Evolutionary conservation across 2,797 vertebrate genomes (phyloP), one percentile per base, ranked within the genome.

Genomic region (Melanotaenia maccullochi): DNA sequence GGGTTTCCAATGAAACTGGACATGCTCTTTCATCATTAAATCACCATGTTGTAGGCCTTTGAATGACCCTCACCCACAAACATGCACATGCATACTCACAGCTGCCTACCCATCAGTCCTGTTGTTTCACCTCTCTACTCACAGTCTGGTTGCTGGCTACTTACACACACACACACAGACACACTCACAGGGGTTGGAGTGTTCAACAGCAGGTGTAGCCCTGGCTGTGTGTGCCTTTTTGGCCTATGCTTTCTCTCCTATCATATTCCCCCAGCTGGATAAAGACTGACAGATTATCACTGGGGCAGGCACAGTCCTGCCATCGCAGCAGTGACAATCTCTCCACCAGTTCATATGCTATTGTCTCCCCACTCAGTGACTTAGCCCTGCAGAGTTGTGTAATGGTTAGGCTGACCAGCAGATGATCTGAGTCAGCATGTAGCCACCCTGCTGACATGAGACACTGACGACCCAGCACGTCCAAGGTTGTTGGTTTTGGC

Each of bases 1-100:
- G 64, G 59, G 52, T 56, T 44, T 88, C 84, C 84, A 79, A 68
- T 86, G 87, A 87, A 87, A 84, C 78, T 69, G 52, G 87, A 92
- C 90, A 85, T 84, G 87, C 79, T 90, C 84, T 93, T 93, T 91
- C 82, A 90, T 93, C 87, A 90, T 93, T 90, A 91, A 91, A 92
- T 93, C 90, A 90, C 81, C 74, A 75, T 82, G 75, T 91, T 91
- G 89, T 91, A 78, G 82, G 83, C 84, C 71, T 82, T 68, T 44
- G 54, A 89, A 90, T 90, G 85, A 89, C 89, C 87, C 81, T 73
- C 76, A 78, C 79, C 69, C 60, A 70, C 86, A 72, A 80, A 56
- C 25, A 33, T 63, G n/a, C 63, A 58, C 58, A n/a, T 76, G 36
- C 32, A 38, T 64, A 40, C 75, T 40, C 36, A 65, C 55, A 56